Evolutionary conservation across 1,140 invertebrate genomes (phyloP), one percentile per base, ranked within the genome.

Genomic region (Physella acuta): DNA sequence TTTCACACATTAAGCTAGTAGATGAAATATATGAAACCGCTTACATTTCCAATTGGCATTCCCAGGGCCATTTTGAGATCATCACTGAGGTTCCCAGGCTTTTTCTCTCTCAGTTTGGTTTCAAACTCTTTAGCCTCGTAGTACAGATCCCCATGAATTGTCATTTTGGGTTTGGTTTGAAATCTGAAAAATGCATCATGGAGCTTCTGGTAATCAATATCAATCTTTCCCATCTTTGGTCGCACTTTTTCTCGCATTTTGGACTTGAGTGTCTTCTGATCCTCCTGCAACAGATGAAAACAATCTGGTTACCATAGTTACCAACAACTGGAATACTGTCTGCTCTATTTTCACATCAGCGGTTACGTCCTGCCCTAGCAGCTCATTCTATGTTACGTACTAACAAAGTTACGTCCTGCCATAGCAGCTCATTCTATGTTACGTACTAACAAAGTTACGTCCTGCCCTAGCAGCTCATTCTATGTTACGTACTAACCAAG

Each of bases 41-140:
- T 81, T 78, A 89, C 90, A 81, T 93, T 92, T 2, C 98, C 98
- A 52, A 98, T 92, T 0, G 98, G 98, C 97, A 99, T 99, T 60
- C 98, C 98, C 20, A 99, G 86, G 5, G 98, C 95, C 28, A 95
- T 97, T 66, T 97, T 88, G 68, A 99, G 83, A 79, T 99, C 97
- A 81, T 98, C 96, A 14, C 94, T 93, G 8, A 99, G 85, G 82
- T 98, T 95, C 0, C 98, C 98, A 0, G 97, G 98, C 83, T 99
- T 99, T 85, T 99, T 99, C 80, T 99, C 97, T 76, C 95, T 94
- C 44, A 99, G 87, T 51, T 95, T 88, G 0, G 97, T 99, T 85
- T 99, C 98, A 86, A 98, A 98, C 85, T 99, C 98, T 85, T 99
- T 99, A n/a, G 98, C 98, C 86, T 99, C 98, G 85, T 99, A 99